Percentiles rank a stretch among this genome's conserved stretches.
These are phyloP conservation scores for Poecilia wingei DNA, from an alignment of 2,797 vertebrate genomes.

Conservation along the genomic window DNA sequence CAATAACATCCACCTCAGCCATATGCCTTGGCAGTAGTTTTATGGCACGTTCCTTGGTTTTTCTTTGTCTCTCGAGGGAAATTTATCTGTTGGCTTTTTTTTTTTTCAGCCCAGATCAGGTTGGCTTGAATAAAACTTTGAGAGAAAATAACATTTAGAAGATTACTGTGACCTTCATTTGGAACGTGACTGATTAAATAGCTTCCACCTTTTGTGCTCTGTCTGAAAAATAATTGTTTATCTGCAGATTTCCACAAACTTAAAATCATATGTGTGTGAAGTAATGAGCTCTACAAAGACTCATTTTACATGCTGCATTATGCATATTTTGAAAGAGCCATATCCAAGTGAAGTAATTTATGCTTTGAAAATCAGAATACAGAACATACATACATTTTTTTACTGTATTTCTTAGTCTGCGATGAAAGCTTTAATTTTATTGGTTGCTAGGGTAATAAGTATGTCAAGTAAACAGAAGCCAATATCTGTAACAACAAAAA, in stretches of 20 bases:
- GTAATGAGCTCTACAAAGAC: conserved; percentile 5
- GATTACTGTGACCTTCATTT: conserved; percentile 27
- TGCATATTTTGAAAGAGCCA: neutral
- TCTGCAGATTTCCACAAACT: neutral
- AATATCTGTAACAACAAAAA: conserved; percentile 1
- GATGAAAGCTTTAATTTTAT: neutral
- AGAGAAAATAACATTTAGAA: conserved; percentile 24
- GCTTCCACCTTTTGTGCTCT: conserved; percentile 8
- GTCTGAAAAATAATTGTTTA: conserved; percentile 15
- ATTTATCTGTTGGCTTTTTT: conserved; percentile 61
- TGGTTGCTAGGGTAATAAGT: neutral
- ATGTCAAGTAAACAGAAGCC: neutral
- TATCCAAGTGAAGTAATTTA: neutral
- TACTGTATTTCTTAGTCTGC: neutral
- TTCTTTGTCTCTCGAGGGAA: conserved; percentile 61
- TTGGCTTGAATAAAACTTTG: conserved; percentile 34
- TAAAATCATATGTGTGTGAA: conserved; percentile 9
- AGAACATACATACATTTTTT: neutral
- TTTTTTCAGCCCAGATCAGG: conserved; percentile 49
- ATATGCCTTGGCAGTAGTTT: conserved; percentile 66
- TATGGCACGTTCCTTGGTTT: conserved; percentile 67
- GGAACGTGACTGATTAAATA: conserved; percentile 41
- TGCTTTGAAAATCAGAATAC: neutral
- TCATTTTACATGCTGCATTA: neutral
- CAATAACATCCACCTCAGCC: conserved; percentile 76